Evolutionary conservation across 23 tunicate species (phyloP).

Genomic region (Phallusia fumigata): DNA sequence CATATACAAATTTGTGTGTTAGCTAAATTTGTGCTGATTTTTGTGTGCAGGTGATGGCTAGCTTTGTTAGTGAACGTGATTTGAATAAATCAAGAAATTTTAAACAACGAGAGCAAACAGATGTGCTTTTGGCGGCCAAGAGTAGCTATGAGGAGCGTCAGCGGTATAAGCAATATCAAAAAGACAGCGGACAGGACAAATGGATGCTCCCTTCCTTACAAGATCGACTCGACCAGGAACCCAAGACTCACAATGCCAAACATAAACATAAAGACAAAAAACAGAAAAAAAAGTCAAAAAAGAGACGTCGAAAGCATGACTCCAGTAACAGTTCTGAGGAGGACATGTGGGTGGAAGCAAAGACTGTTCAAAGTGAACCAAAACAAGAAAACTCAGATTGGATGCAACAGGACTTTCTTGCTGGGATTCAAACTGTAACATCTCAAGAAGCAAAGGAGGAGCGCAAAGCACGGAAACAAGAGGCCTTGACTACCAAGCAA

Average conservation of each 20-base stretch:
- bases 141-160: constrained; percentile 26
- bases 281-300: constrained; percentile 32
- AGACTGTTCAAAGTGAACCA: not conserved
- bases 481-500: constrained; percentile 10
- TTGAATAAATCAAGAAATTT: constrained; percentile 24
- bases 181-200: constrained; percentile 48
- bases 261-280: constrained; percentile 42
- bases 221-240: constrained; percentile 26
- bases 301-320: constrained; percentile 29
- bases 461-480: constrained; percentile 21
- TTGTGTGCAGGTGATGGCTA: constrained; percentile 28
- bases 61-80: constrained; percentile 62
- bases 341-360: constrained; percentile 68
- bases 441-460: constrained; percentile 56
- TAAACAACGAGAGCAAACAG: constrained; percentile 28
- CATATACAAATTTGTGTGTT: not conserved
- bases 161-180: constrained; percentile 22
- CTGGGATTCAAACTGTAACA: constrained; percentile 44
- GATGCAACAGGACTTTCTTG: constrained; percentile 47
- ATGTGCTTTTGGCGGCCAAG: constrained; percentile 32
- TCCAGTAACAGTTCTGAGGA: constrained; percentile 15
- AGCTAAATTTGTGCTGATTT: not conserved
- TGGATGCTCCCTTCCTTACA: constrained; percentile 58
- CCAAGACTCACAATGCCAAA: constrained; percentile 39
- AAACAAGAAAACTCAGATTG: not conserved